Evolutionary conservation across 1,140 invertebrate genomes (phyloP).

Genomic region (Aphaenogaster floridana): DNA sequence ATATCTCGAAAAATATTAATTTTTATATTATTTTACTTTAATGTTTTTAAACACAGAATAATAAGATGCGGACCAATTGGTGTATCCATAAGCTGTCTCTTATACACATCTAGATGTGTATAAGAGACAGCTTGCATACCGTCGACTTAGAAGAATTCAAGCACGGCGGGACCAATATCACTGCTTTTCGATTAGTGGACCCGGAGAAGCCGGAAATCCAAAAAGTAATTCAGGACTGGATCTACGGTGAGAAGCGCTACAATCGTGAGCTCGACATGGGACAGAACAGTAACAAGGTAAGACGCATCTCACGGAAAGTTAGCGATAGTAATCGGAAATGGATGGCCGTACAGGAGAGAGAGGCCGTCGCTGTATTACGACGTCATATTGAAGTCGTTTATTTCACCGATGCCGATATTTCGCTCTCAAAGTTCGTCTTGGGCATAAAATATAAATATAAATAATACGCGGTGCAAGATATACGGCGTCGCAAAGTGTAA

Average conservation of each 20-base stretch:
- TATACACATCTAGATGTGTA: too few relatives aligned
- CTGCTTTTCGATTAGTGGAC: slow-evolving; percentile 94
- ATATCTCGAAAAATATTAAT: too few relatives aligned
- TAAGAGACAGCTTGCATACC: slow-evolving; percentile 94
- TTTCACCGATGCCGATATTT: slow-evolving; percentile 43
- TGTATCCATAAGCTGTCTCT: too few relatives aligned
- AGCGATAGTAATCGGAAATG: slow-evolving; percentile 12
- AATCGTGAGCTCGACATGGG: slow-evolving; percentile 89
- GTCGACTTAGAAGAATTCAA: slow-evolving; percentile 97
- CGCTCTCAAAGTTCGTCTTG: slow-evolving; percentile 27
- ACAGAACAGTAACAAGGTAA: slow-evolving; percentile 88
- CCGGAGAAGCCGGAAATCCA: slow-evolving; percentile 92
- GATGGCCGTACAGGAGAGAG: neutral
- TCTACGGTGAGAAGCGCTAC: slow-evolving; percentile 89
- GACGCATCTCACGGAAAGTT: neutral
- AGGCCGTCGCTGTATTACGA: neutral
- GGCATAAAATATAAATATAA: slow-evolving; percentile 50
- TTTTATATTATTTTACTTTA: too few relatives aligned
- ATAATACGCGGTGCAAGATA: slow-evolving; percentile 46
- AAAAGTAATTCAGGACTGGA: slow-evolving; percentile 93
- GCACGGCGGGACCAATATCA: slow-evolving; percentile 97
- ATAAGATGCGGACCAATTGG: too few relatives aligned
- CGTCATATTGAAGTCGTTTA: slow-evolving; percentile 23
- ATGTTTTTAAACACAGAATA: too few relatives aligned
- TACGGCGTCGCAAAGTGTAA: slow-evolving; percentile 31